These are phyloP conservation scores for Diacarnus erythraeanus DNA, from an alignment of 37 sponge, comb jelly and placozoan species.

Conservation along the genomic window DNA sequence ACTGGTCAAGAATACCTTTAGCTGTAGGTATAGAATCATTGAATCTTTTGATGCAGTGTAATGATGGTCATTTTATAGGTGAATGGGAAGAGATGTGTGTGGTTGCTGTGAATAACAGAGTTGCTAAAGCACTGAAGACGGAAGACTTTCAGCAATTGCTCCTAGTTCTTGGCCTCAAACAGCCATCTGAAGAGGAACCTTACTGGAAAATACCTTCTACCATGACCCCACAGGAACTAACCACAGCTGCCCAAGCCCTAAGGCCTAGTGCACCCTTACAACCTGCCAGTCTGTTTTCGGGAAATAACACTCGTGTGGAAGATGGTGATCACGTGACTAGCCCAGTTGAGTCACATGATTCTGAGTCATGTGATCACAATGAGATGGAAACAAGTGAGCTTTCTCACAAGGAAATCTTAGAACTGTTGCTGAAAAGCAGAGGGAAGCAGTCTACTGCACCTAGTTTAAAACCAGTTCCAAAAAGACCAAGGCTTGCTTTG, in stretches of 20 bases:
- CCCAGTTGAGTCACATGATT: not conserved
- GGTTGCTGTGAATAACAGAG: constrained; percentile 52
- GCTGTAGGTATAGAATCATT: too few relatives aligned
- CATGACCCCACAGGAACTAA: constrained; percentile 50
- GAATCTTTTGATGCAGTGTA: too few relatives aligned
- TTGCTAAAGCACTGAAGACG: constrained; percentile 32
- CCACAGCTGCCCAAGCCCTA: constrained; percentile 19
- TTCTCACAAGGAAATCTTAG: not conserved
- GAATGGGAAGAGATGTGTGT: constrained; percentile 80
- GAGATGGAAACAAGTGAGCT: not conserved
- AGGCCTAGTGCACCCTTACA: not conserved
- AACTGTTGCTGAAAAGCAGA: not conserved
- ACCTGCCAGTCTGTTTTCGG: too few relatives aligned
- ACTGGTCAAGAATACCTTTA: too few relatives aligned
- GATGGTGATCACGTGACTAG: not conserved
- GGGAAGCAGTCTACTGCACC: not conserved
- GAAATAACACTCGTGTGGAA: too few relatives aligned
- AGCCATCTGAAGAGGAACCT: constrained; percentile 60
- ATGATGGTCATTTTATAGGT: too few relatives aligned
- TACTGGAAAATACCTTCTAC: constrained; percentile 77
- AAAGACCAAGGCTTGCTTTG: constrained; percentile 19
- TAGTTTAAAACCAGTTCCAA: not conserved
- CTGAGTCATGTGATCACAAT: not conserved
- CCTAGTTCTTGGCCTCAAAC: constrained; percentile 46
- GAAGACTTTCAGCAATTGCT: constrained; percentile 48